phyloP scores from a whole-genome alignment of 2,797 vertebrate species.

The Sebastes trivittatus region DNA sequence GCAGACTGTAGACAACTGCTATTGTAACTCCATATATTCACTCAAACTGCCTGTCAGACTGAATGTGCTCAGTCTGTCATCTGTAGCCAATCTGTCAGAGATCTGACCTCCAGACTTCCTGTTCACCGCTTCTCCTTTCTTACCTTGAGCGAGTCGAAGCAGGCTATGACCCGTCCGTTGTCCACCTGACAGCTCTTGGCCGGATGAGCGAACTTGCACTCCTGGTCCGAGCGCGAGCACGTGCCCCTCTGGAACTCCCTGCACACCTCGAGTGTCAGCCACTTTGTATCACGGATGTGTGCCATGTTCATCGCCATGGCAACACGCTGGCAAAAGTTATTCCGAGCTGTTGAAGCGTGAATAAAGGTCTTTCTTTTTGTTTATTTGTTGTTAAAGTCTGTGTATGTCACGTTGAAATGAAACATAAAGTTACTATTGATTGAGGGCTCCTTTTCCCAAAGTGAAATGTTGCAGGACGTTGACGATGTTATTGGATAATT shows the following conservation, averaged over 20 bases:
- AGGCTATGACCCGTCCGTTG: slow-evolving; percentile 98
- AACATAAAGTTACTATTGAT: slow-evolving; percentile 52
- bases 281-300: slow-evolving; percentile 97
- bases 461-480: slow-evolving; percentile 69
- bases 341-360: slow-evolving; percentile 36
- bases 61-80: neutral
- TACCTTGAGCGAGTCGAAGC: slow-evolving; percentile 99
- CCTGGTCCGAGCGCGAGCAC: slow-evolving; percentile 94
- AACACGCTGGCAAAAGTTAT: slow-evolving; percentile 37
- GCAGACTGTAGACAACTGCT: slow-evolving; percentile 8
- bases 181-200: slow-evolving; percentile 98
- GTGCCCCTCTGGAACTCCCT: slow-evolving; percentile 98
- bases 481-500: slow-evolving; percentile 49
- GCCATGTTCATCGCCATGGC: slow-evolving; percentile 92
- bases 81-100: slow-evolving; percentile 6
- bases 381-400: slow-evolving; percentile 36
- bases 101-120: slow-evolving; percentile 10
- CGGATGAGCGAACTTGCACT: slow-evolving; percentile 99
- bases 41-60: slow-evolving; percentile 28
- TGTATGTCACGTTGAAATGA: slow-evolving; percentile 36
- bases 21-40: slow-evolving; percentile 16
- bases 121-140: slow-evolving; percentile 62
- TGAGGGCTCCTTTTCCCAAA: slow-evolving; percentile 51
- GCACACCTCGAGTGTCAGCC: slow-evolving; percentile 99
- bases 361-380: slow-evolving; percentile 39